Conservation (phyloP, 2,113 vertebrate species). For the Lipotes vexillifer region DNA sequence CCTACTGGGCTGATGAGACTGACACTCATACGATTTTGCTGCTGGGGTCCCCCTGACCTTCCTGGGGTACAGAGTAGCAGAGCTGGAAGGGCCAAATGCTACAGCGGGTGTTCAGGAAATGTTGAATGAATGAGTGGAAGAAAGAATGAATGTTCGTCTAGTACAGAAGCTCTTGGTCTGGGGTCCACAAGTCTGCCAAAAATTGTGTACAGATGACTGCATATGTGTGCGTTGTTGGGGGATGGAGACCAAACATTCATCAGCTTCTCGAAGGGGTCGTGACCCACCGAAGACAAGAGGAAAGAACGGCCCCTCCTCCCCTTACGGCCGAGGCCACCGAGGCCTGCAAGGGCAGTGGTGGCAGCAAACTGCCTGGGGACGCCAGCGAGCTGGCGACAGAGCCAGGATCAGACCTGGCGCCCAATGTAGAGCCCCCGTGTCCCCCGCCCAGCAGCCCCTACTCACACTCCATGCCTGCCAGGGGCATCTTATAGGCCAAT, state of each 20-base stretch:
- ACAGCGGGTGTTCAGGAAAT: accelerated
- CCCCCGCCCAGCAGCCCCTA: accelerated
- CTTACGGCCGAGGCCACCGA: too few species aligned
- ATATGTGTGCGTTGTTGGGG: accelerated
- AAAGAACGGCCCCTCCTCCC: too few species aligned
- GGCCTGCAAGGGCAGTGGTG: neutral
- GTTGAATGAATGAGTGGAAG: too few species aligned
- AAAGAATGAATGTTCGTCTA: accelerated
- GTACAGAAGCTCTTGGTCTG: neutral
- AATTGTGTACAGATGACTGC: neutral
- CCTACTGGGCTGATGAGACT: accelerated
- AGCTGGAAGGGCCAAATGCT: neutral
- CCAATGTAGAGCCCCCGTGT: accelerated
- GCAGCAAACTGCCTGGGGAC: accelerated
- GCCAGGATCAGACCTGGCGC: neutral
- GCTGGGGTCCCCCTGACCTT: too few species aligned
- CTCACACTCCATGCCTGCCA: slow-evolving; percentile 79
- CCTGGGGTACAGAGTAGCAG: neutral
- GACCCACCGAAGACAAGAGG: neutral
- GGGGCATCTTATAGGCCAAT: slow-evolving; percentile 78
- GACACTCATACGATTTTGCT: neutral
- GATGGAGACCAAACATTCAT: neutral
- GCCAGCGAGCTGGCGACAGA: accelerated
- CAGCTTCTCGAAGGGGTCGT: neutral
- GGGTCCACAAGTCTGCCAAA: neutral